Percentiles rank a stretch among this genome's conserved stretches.
phyloP scores from a whole-genome alignment of 1,140 invertebrate genomes.

The Homarus americanus region DNA sequence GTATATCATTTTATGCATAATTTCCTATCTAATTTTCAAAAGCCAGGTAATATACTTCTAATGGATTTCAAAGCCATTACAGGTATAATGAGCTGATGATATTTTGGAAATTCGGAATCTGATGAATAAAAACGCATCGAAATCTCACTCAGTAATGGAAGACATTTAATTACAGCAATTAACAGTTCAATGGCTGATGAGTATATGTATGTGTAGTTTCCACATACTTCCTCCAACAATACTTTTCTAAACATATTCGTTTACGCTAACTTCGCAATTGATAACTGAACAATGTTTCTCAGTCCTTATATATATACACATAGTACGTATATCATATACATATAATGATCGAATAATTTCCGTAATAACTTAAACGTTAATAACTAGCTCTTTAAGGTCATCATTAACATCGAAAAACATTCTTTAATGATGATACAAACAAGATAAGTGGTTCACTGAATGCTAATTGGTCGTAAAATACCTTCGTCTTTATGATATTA shows the following conservation, averaged over 20 bases:
- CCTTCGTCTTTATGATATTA: neutral
- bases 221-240: no score
- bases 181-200: neutral
- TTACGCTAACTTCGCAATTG: no score
- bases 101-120: slow-evolving; percentile 22
- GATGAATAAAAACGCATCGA: slow-evolving; percentile 9
- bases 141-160: slow-evolving; percentile 18
- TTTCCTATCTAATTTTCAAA: slow-evolving; percentile 55
- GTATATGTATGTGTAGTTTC: neutral
- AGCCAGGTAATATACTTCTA: slow-evolving; percentile 58
- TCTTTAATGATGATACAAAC: neutral
- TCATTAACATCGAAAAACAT: neutral
- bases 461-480: neutral
- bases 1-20: slow-evolving; percentile 32
- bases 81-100: slow-evolving; percentile 30
- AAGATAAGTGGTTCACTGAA: neutral
- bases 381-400: neutral
- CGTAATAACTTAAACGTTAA: neutral
- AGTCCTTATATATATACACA: no score
- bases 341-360: neutral
- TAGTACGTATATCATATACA: neutral
- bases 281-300: no score
- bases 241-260: no score
- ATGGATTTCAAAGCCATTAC: slow-evolving; percentile 50
- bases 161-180: slow-evolving; percentile 36